A percentile compares a stretch with the other conserved stretches of the same genome.
Conservation (phyloP, 2,888 invertebrate species). For the Mimumesa dahlbomi region DNA sequence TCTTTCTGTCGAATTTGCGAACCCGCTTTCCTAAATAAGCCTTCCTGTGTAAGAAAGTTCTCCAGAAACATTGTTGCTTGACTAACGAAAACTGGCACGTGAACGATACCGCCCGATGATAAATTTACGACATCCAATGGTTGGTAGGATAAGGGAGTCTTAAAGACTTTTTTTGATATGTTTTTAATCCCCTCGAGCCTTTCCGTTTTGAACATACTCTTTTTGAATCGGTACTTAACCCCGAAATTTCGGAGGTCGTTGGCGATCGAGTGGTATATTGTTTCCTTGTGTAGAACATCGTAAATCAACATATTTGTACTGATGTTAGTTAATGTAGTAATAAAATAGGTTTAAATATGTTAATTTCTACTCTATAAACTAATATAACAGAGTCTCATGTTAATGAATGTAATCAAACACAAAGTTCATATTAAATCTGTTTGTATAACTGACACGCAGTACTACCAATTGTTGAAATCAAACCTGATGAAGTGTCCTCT, state of each 20-base stretch:
- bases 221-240: constrained; percentile 87
- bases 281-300: constrained; percentile 82
- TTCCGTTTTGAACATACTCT: constrained; percentile 81
- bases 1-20: constrained; percentile 91
- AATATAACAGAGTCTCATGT: constrained; percentile 17
- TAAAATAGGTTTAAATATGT: background rate
- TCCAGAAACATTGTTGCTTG: constrained; percentile 87
- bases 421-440: background rate
- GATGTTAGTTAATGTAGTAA: too few relatives aligned
- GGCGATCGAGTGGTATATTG: constrained; percentile 83
- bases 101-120: constrained; percentile 86
- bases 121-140: constrained; percentile 83
- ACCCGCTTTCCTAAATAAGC: constrained; percentile 94
- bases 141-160: constrained; percentile 81
- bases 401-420: constrained; percentile 20
- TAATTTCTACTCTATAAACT: background rate
- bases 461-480: constrained; percentile 12
- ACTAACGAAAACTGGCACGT: constrained; percentile 87
- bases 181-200: constrained; percentile 69
- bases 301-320: constrained; percentile 82
- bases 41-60: constrained; percentile 88
- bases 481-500: too few relatives aligned
- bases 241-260: constrained; percentile 86
- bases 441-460: constrained; percentile 26
- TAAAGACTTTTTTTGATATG: constrained; percentile 81